Evolutionary conservation across 2,113 vertebrate species (phyloP).

Genomic region (Nasalis larvatus): DNA sequence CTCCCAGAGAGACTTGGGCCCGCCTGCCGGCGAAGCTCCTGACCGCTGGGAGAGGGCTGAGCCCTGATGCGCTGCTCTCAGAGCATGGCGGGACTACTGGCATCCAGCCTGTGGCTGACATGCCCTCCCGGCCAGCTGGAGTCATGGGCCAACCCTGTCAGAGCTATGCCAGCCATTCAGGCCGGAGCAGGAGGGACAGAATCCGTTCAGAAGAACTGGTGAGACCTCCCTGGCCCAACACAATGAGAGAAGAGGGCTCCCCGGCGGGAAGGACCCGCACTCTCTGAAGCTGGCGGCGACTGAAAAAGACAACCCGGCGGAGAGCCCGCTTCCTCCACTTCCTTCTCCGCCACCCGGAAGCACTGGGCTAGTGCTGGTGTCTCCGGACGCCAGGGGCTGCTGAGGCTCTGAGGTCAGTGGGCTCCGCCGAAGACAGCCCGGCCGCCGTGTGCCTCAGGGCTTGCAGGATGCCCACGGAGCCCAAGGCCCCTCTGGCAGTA

Average conservation of each 20-base stretch:
- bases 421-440: not conserved
- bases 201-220: not conserved
- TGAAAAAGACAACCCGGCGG: not conserved
- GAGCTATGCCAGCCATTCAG: not conserved
- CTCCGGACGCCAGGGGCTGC: not conserved
- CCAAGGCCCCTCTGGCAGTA: not conserved
- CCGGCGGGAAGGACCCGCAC: too few relatives aligned
- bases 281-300: not conserved
- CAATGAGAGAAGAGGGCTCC: not conserved
- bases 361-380: not conserved
- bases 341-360: too few relatives aligned
- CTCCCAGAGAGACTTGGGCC: not conserved
- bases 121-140: not conserved
- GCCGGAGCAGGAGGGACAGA: not conserved
- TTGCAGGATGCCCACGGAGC: not conserved
- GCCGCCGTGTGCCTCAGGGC: not conserved
- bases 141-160: not conserved
- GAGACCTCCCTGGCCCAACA: not conserved
- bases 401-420: accelerated
- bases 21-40: too few relatives aligned
- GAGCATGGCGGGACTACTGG: not conserved
- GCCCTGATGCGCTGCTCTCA: not conserved
- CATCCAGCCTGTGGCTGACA: not conserved
- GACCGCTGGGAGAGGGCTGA: not conserved
- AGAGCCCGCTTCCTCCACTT: not conserved